These are phyloP conservation scores for Marcusenius ussheri DNA, from an alignment of 2,113 vertebrate genomes.

Conservation along the genomic window DNA sequence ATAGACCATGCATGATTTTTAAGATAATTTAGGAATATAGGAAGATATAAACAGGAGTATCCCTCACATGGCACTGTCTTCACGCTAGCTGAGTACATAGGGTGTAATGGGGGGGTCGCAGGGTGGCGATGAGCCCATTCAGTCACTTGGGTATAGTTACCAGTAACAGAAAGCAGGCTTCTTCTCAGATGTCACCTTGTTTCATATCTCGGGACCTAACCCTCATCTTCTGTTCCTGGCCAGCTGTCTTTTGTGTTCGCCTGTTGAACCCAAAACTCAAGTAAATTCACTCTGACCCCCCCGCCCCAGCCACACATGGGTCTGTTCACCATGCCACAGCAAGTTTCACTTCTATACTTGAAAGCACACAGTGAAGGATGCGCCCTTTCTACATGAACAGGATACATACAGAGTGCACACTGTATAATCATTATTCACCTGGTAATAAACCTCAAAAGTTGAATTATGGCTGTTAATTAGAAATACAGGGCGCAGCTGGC, in stretches of 20 bases:
- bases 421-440: neutral
- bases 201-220: neutral
- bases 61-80: neutral
- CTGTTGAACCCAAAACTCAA: neutral
- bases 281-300: neutral
- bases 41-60: neutral
- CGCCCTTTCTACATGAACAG: neutral
- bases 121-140: neutral
- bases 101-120: neutral
- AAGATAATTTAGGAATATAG: neutral
- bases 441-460: neutral
- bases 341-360: neutral
- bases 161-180: neutral
- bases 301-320: neutral
- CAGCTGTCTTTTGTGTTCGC: neutral
- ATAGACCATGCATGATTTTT: neutral
- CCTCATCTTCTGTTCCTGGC: neutral
- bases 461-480: constrained; percentile 3
- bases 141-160: neutral
- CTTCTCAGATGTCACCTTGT: neutral
- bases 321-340: neutral
- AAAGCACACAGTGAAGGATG: neutral
- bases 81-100: neutral
- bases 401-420: neutral
- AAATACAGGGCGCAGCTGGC: neutral